Conservation (phyloP, 1,140 invertebrate genomes). For the Ctenoplectra terminalis region DNA sequence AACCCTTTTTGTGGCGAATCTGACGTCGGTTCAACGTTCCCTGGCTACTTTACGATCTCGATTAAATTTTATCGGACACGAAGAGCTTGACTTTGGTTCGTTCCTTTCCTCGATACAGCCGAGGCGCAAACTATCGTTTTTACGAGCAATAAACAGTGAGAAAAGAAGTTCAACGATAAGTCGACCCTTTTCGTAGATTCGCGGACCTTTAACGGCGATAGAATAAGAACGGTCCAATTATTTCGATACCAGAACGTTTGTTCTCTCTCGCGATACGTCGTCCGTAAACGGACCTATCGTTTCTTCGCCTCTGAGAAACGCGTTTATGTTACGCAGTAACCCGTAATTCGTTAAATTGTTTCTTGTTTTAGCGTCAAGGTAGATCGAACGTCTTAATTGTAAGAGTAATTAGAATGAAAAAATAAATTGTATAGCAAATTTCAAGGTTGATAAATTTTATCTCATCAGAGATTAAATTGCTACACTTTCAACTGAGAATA, state of each 20-base stretch:
- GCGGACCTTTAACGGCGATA: constrained; percentile 30
- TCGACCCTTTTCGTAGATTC: constrained; percentile 20
- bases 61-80: constrained; percentile 49
- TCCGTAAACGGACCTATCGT: neutral
- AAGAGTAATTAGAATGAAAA: no score
- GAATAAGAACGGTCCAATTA: constrained; percentile 55
- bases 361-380: no score
- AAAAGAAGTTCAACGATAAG: constrained; percentile 29
- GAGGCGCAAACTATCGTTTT: constrained; percentile 38
- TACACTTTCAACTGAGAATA: no score
- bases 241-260: neutral
- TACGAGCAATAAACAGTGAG: constrained; percentile 34
- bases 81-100: constrained; percentile 30
- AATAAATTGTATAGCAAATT: no score
- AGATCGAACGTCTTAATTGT: neutral
- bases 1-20: constrained; percentile 6
- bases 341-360: neutral
- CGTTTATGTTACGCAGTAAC: neutral
- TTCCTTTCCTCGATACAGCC: constrained; percentile 32
- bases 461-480: no score
- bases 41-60: constrained; percentile 44
- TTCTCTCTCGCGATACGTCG: neutral
- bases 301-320: neutral
- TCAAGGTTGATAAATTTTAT: no score
- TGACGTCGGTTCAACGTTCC: constrained; percentile 28